Base-by-base conservation (phyloP, 2,797 vertebrate genomes). In the Myripristis jacobus region DNA sequence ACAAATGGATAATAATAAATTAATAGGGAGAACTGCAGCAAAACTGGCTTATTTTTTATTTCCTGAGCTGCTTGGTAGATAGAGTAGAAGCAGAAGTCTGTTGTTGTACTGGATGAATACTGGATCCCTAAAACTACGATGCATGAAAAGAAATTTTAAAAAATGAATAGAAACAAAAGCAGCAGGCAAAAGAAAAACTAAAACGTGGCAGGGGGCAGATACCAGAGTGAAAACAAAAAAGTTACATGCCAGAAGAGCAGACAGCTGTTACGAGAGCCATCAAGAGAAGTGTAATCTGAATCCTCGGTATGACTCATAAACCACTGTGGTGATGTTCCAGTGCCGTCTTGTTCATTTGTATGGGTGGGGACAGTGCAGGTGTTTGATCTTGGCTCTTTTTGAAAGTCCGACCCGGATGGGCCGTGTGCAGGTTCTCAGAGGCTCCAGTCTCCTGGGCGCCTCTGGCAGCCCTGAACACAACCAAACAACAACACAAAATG, bases 351-450 rank as follows among this genome's bases (percentile, higher is more conserved):
- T 29, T 91, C 53, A 95, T 85, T 94, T 94, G 87, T 96, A 96
- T 1, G 95, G 95, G 85, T 83, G 81, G 2, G 53, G 75, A 12
- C 15, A 41, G 70, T 97, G 97, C 64, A 98, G 95, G 19, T 93
- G 92, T 83, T 93, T 94, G 79, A 93, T 92, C 61, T 90, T 96
- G 73, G 94, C 96, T 91, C 90, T 95, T 91, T 93, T 96, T 83
- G 96, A 98, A 71, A 98, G 94, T 24, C 96, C 97, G 21, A 97
- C 87, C 70, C 96, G 93, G 84, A 98, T 95, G 19, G 97, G 97
- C 15, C 95, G 90, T 27, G 85, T 84, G 85, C 97, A 94, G 0
- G 96, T 98, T 90, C 92, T 95, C 71, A 98, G 94, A 82, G 97
- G 96, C 69, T 92, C 89, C 46, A 97, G 77, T 90, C 94, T 95